Percentiles rank a stretch among this genome's conserved stretches.
phyloP scores from a whole-genome alignment of 2,888 invertebrate species.

The Perdita meconis region DNA sequence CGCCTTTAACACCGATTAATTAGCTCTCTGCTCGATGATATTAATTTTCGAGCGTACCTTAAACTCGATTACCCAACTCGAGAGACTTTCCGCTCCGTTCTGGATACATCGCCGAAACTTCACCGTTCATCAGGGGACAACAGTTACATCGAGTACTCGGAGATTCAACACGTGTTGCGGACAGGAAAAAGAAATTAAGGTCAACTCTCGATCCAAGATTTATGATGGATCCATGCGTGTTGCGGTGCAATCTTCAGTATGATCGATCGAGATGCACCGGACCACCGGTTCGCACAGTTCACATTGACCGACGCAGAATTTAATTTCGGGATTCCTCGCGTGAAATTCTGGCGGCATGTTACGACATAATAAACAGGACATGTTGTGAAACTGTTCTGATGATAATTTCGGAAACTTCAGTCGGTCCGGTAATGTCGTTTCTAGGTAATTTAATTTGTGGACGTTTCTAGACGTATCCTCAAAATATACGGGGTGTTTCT shows the following conservation, averaged over 20 bases:
- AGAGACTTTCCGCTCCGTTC: not conserved
- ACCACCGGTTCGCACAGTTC: not conserved
- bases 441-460: not conserved
- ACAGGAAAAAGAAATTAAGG: conserved; percentile 10
- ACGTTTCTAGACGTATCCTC: too few species aligned
- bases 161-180: not conserved
- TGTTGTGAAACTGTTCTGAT: not conserved
- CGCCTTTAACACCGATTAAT: conserved; percentile 32
- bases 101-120: not conserved
- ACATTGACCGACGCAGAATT: not conserved
- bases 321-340: not conserved
- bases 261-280: conserved; percentile 33
- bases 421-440: not conserved
- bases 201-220: conserved; percentile 5
- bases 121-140: conserved; percentile 15
- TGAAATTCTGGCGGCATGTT: not conserved
- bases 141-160: not conserved
- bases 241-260: not conserved
- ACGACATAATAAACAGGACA: conserved; percentile 6
- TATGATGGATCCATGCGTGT: not conserved
- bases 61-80: not conserved
- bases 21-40: conserved; percentile 11
- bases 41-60: conserved; percentile 7
- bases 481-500: too few species aligned
- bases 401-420: not conserved